Percentiles rank a stretch among this genome's conserved stretches.
Conservation (phyloP, 1,140 invertebrate species). For the Aphelenchoides fujianensis region DNA sequence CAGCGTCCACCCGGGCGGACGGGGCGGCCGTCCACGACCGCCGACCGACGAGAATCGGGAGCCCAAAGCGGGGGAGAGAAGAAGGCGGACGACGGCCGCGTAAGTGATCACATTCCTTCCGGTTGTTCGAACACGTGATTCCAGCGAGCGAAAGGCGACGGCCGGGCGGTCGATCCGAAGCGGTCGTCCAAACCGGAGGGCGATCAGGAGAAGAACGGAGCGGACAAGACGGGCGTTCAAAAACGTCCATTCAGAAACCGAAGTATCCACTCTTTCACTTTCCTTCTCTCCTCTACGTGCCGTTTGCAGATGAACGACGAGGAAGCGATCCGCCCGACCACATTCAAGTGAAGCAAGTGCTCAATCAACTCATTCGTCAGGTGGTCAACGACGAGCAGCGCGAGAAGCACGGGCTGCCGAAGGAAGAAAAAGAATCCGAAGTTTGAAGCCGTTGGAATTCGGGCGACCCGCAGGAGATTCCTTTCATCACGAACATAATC, state of each 20-base stretch:
- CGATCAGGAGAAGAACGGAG: background rate
- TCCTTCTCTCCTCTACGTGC: too few species aligned
- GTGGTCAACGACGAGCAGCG: background rate
- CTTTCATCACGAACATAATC: background rate
- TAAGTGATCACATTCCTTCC: background rate
- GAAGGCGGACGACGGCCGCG: background rate
- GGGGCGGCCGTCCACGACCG: background rate
- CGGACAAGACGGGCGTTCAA: background rate
- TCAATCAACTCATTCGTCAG: conserved; percentile 2
- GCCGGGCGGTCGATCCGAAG: background rate
- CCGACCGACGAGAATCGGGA: background rate
- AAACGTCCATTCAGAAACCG: conserved; percentile 1
- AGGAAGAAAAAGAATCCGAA: conserved; percentile 18
- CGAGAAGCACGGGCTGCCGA: conserved; percentile 12
- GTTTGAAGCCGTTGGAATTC: background rate
- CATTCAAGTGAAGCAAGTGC: conserved; percentile 10
- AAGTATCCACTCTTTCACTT: background rate
- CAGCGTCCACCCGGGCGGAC: background rate
- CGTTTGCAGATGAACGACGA: background rate
- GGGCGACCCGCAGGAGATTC: background rate
- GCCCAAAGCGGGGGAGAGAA: background rate
- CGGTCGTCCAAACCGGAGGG: background rate
- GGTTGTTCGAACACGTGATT: background rate
- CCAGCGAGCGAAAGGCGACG: background rate
- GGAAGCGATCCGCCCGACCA: conserved; percentile 8